Conservation (phyloP, 2,113 vertebrate genomes). For the Prionailurus viverrinus region DNA sequence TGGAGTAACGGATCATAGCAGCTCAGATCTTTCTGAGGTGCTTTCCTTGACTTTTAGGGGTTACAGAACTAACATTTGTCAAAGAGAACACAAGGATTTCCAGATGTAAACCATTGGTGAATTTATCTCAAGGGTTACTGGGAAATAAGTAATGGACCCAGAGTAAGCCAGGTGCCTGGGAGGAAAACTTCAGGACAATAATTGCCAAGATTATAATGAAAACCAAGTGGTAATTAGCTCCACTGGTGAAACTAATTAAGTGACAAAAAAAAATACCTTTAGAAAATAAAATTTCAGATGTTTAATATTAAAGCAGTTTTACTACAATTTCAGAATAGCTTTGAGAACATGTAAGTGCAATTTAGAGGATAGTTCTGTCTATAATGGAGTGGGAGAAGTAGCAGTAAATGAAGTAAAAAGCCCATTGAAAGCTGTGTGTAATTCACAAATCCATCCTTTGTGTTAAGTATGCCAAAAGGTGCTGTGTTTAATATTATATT, state of each 20-base stretch:
- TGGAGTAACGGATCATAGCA: neutral
- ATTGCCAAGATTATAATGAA: slow-evolving; percentile 52
- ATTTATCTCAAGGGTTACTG: slow-evolving; percentile 1
- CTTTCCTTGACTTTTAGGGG: neutral
- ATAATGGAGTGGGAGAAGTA: neutral
- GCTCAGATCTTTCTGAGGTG: neutral
- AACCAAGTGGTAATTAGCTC: slow-evolving; percentile 56
- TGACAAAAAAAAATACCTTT: slow-evolving; percentile 64
- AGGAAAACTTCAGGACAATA: slow-evolving; percentile 52
- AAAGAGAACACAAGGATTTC: slow-evolving; percentile 11
- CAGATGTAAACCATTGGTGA: neutral
- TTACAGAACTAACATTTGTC: neutral
- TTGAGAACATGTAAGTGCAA: slow-evolving; percentile 15
- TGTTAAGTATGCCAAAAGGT: neutral
- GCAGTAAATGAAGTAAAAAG: slow-evolving; percentile 28
- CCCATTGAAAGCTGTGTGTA: neutral
- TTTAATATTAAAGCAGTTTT: slow-evolving; percentile 52
- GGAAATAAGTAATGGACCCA: slow-evolving; percentile 16
- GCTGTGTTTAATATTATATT: neutral
- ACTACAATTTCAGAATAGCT: slow-evolving; percentile 31
- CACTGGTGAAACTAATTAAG: slow-evolving; percentile 63
- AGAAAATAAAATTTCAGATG: slow-evolving; percentile 61
- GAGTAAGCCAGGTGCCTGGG: neutral
- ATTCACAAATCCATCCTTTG: neutral
- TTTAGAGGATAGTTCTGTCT: neutral